A percentile compares a stretch with the other conserved stretches of the same genome.
phyloP scores from a whole-genome alignment of 1,140 invertebrate genomes.

The Listronotus bonariensis region DNA sequence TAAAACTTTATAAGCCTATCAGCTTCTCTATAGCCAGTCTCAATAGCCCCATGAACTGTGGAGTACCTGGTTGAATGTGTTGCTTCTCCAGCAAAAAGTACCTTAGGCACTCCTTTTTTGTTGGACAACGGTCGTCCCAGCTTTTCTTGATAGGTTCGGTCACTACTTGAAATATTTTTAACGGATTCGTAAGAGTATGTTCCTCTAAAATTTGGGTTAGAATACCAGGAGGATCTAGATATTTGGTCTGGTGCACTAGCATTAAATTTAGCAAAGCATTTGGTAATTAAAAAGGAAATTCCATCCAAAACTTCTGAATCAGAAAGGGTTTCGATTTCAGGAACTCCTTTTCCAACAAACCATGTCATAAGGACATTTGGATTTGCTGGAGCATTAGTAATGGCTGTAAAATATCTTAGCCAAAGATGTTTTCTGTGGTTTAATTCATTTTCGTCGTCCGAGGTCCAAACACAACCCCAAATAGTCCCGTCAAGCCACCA shows the following conservation, averaged over 20 bases:
- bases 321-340: constrained; percentile 59
- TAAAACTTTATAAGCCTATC: constrained; percentile 58
- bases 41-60: constrained; percentile 81
- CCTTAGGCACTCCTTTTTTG: constrained; percentile 49
- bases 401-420: constrained; percentile 4
- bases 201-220: constrained; percentile 68
- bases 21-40: constrained; percentile 78
- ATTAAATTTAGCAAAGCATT: constrained; percentile 1
- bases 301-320: constrained; percentile 58
- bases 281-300: constrained; percentile 4
- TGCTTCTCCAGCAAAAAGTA: constrained; percentile 76
- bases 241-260: too few relatives aligned
- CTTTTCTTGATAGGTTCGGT: constrained; percentile 48
- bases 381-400: constrained; percentile 36
- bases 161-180: constrained; percentile 59
- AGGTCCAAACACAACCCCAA: constrained; percentile 58
- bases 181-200: constrained; percentile 72
- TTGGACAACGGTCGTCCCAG: constrained; percentile 61
- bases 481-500: constrained; percentile 52
- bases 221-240: too few relatives aligned
- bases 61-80: constrained; percentile 70
- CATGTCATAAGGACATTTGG: constrained; percentile 61
- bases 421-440: neutral
- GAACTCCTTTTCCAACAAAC: constrained; percentile 60
- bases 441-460: constrained; percentile 36